Percentiles rank a stretch among this genome's conserved stretches.
Conservation (phyloP, 2,888 invertebrate genomes). For the Anticlea derivata region DNA sequence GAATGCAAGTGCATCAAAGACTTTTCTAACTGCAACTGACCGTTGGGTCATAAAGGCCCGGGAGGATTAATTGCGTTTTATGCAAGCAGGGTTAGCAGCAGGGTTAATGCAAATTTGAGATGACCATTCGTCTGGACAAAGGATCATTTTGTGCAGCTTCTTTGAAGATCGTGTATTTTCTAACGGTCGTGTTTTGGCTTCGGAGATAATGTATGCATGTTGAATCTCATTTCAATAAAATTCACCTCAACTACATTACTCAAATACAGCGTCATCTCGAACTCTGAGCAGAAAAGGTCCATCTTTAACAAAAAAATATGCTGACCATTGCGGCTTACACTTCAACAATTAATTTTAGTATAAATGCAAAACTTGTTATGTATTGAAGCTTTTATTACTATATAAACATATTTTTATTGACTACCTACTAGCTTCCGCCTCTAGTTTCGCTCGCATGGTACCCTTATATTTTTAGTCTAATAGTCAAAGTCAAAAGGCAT, state of each 20-base stretch:
- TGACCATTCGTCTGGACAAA: constrained; percentile 57
- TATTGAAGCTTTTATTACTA: too few relatives aligned
- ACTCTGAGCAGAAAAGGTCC: too few relatives aligned
- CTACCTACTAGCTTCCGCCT: too few relatives aligned
- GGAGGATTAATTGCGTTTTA: constrained; percentile 43
- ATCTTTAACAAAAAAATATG: too few relatives aligned
- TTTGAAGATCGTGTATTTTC: constrained; percentile 21
- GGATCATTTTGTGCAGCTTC: constrained; percentile 34
- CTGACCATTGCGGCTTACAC: too few relatives aligned
- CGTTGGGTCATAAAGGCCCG: constrained; percentile 50
- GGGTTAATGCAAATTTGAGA: constrained; percentile 66
- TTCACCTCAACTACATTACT: neutral
- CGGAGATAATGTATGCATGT: constrained; percentile 2
- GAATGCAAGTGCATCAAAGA: constrained; percentile 63
- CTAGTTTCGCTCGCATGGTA: too few relatives aligned
- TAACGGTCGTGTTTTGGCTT: constrained; percentile 27
- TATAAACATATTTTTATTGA: too few relatives aligned
- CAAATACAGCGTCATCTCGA: too few relatives aligned
- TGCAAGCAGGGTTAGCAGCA: constrained; percentile 28
- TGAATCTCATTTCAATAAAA: neutral
- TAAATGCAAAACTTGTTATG: too few relatives aligned
- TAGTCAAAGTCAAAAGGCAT: too few relatives aligned
- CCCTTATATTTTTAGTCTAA: too few relatives aligned
- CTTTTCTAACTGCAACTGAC: constrained; percentile 43
- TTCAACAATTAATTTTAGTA: too few relatives aligned